Percentiles rank a stretch among this genome's conserved stretches.
These are phyloP conservation scores for Cassiopea andromeda DNA, from an alignment of 30 jellyfish, hydroid and myxozoan genomes.

Conservation along the genomic window DNA sequence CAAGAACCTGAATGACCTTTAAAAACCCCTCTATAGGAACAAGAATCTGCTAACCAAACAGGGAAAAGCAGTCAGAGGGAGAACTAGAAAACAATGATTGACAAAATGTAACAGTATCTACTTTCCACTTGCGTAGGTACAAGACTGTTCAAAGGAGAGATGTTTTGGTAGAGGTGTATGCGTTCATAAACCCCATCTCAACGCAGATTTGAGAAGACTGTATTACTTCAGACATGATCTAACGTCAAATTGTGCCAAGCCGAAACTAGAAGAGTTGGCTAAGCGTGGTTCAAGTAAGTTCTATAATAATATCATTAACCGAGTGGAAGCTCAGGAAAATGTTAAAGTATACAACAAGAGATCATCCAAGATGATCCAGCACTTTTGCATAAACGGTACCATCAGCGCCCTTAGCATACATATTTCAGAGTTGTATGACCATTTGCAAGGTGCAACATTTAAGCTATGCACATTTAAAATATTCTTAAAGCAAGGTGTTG, in stretches of 20 bases:
- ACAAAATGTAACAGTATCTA: neutral
- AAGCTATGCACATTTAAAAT: too few relatives aligned
- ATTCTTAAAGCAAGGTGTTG: too few relatives aligned
- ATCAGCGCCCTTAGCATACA: too few relatives aligned
- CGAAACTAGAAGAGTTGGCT: conserved; percentile 32
- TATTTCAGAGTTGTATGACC: too few relatives aligned
- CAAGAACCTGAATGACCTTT: too few relatives aligned
- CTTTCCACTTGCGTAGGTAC: conserved; percentile 42
- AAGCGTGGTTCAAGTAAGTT: conserved; percentile 61
- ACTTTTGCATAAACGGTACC: too few relatives aligned
- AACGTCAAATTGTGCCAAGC: conserved; percentile 56
- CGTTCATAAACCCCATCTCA: conserved; percentile 67
- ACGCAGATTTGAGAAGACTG: conserved; percentile 55
- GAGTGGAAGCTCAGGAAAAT: too few relatives aligned
- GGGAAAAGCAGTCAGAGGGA: neutral
- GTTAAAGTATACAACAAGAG: too few relatives aligned
- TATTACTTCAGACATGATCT: conserved; percentile 46
- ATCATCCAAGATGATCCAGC: too few relatives aligned
- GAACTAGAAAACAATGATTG: neutral
- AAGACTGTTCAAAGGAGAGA: conserved; percentile 55
- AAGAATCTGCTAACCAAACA: too few relatives aligned
- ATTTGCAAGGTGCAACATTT: too few relatives aligned
- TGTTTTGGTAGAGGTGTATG: conserved; percentile 84
- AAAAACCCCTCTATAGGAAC: too few relatives aligned
- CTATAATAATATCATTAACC: neutral